Evolutionary conservation across 1,140 invertebrate species (phyloP).

Genomic region (Cyclina sinensis): DNA sequence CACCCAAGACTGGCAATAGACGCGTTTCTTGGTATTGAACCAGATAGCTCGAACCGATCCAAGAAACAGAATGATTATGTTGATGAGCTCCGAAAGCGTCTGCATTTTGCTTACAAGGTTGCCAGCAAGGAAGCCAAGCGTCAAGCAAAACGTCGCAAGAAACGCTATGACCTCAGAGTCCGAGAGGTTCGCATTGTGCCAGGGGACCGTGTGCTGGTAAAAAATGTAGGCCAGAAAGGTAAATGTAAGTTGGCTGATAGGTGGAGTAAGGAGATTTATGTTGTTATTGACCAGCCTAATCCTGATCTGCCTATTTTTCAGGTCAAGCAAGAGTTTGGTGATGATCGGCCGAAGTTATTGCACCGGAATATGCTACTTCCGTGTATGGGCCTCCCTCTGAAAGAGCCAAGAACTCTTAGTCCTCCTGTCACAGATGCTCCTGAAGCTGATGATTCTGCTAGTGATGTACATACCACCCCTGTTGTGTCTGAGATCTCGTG

Average conservation of each 20-base stretch:
- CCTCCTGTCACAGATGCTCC: no score
- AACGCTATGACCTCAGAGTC: constrained; percentile 43
- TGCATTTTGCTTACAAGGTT: constrained; percentile 44
- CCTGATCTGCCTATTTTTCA: constrained; percentile 37
- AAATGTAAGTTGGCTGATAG: no score
- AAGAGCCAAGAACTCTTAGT: no score
- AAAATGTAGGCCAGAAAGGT: no score
- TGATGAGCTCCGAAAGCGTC: not conserved
- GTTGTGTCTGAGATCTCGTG: no score
- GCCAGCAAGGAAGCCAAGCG: no score
- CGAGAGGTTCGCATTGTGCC: constrained; percentile 14
- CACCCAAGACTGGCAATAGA: no score
- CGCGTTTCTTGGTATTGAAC: no score
- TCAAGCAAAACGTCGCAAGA: constrained; percentile 21
- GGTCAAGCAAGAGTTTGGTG: not conserved
- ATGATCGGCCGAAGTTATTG: not conserved
- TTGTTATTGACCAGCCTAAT: constrained; percentile 24
- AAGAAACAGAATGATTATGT: constrained; percentile 1
- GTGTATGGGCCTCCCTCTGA: constrained; percentile 3
- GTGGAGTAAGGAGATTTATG: constrained; percentile 8
- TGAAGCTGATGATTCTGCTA: no score
- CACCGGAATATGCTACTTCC: constrained; percentile 35
- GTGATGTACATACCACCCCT: no score
- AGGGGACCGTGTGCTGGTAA: no score
- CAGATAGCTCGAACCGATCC: not conserved